Evolutionary conservation across 2,797 vertebrate species (phyloP), one percentile per base, ranked within the genome.

Genomic region (Sandelia bainsii): DNA sequence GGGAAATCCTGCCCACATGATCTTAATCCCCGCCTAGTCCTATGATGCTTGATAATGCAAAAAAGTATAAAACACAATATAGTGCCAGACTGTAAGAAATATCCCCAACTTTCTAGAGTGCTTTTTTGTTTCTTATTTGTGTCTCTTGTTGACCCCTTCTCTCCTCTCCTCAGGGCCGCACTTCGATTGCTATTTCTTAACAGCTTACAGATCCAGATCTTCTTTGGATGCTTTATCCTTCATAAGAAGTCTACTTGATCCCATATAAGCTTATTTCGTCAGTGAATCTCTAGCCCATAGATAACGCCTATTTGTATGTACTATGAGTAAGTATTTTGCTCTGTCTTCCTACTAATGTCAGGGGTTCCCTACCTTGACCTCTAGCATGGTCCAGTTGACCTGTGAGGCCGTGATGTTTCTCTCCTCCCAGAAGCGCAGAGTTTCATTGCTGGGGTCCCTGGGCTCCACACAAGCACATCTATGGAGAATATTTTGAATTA

Each of bases 381-480:
- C 97, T 76, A 99, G 93, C 69, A 92, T 93, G 68, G 94, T 93
- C 98, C 98, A 99, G 77, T 96, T 92, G 76, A 99, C 93, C 9
- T 95, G 87, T 0, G 96, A 96, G 39, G 91, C 88, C 1, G 96
- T 96, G 90, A 97, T 94, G 91, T 99, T 99, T 16, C 90, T 94
- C 60, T 96, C 89, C 34, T 92, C 92, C 98, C 98, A 99, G 79
- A 93, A 93, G 9, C 17, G 83, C 80, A 97, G 63, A 0, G 98
- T 99, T 56, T 94, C 95, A 74, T 99, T 99, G 91, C 94, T 98
- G 64, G 97, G 97, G 72, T 96, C 73, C 22, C 84, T 91, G 69
- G 98, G 98, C 88, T 96, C 95, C 78, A 93, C 92, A 86, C 98
- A 99, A 54, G 73, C 93, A 92, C 98, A 99, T 62, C 98, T 99